A percentile compares a stretch with the other conserved stretches of the same genome.
phyloP scores from a whole-genome alignment of 2,113 vertebrate species.

The Zosterops japonicus region DNA sequence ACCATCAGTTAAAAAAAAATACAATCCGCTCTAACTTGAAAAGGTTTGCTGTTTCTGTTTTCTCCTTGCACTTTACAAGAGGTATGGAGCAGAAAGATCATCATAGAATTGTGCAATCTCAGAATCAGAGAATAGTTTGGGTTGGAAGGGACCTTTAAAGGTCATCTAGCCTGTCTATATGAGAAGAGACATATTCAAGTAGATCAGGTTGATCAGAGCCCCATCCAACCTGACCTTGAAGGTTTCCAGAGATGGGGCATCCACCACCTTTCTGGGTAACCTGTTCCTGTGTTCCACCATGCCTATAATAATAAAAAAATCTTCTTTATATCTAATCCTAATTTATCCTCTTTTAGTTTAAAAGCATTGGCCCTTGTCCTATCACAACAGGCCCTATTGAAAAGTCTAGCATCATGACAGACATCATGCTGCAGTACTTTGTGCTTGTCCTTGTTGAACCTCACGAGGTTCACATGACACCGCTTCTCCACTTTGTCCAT shows the following conservation, averaged over 20 bases:
- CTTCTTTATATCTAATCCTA: background rate
- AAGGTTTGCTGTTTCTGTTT: background rate
- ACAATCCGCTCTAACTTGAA: background rate
- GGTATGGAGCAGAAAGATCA: background rate
- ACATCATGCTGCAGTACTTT: too few relatives aligned
- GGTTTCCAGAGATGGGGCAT: background rate
- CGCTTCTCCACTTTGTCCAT: too few relatives aligned
- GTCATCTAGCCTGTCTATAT: fast-evolving
- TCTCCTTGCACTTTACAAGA: background rate
- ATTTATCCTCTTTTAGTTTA: background rate
- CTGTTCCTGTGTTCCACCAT: background rate
- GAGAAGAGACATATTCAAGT: background rate
- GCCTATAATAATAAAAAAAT: fast-evolving
- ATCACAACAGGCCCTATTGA: fast-evolving
- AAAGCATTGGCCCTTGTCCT: background rate
- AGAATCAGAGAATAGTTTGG: background rate
- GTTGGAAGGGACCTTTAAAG: background rate
- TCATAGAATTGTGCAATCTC: background rate
- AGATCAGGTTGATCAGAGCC: background rate
- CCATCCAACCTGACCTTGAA: background rate
- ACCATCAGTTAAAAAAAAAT: background rate
- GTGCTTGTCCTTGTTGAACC: too few relatives aligned
- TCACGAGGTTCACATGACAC: too few relatives aligned
- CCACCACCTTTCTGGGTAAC: background rate
- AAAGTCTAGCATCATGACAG: background rate